A percentile compares a stretch with the other conserved stretches of the same genome.
Evolutionary conservation across 2,888 invertebrate genomes (phyloP).

Genomic region (Hirtodrosophila histrioides): DNA sequence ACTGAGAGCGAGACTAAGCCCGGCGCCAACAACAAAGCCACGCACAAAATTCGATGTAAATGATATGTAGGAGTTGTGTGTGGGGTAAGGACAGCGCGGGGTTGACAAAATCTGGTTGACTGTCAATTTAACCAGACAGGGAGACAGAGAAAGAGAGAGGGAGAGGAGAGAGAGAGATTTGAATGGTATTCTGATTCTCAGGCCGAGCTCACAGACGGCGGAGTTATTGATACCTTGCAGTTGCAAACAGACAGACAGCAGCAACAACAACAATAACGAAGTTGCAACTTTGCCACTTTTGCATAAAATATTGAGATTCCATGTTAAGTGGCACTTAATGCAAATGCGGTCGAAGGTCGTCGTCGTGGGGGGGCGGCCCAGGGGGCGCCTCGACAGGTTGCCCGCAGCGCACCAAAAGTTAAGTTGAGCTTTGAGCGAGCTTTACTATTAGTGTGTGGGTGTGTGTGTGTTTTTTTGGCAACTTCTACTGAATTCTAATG

Average conservation of each 20-base stretch:
- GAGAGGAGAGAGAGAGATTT: slow-evolving; percentile 4
- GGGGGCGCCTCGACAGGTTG: slow-evolving; percentile 32
- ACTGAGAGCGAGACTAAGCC: slow-evolving; percentile 3
- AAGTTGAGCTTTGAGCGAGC: slow-evolving; percentile 15
- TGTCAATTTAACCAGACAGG: slow-evolving; percentile 52
- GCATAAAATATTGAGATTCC: slow-evolving; percentile 83
- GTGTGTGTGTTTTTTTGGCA: slow-evolving; percentile 4
- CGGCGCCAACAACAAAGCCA: slow-evolving; percentile 4
- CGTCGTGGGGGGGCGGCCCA: slow-evolving; percentile 17
- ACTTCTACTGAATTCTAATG: slow-evolving; percentile 66
- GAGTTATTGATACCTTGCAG: slow-evolving; percentile 49
- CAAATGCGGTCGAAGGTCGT: slow-evolving; percentile 72
- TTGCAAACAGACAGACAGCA: slow-evolving; percentile 30
- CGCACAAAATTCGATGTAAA: slow-evolving; percentile 22
- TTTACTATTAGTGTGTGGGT: neutral
- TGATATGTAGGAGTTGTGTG: slow-evolving; percentile 30
- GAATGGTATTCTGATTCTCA: slow-evolving; percentile 49
- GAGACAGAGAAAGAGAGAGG: slow-evolving; percentile 26
- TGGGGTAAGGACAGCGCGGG: neutral
- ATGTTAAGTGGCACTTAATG: slow-evolving; percentile 83
- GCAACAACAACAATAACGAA: slow-evolving; percentile 8
- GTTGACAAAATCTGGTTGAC: slow-evolving; percentile 50
- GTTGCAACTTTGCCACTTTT: slow-evolving; percentile 60
- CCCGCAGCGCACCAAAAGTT: slow-evolving; percentile 18
- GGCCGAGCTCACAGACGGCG: slow-evolving; percentile 30